Base-by-base conservation (phyloP, 2,113 vertebrate species). In the Odontesthes bonariensis region DNA sequence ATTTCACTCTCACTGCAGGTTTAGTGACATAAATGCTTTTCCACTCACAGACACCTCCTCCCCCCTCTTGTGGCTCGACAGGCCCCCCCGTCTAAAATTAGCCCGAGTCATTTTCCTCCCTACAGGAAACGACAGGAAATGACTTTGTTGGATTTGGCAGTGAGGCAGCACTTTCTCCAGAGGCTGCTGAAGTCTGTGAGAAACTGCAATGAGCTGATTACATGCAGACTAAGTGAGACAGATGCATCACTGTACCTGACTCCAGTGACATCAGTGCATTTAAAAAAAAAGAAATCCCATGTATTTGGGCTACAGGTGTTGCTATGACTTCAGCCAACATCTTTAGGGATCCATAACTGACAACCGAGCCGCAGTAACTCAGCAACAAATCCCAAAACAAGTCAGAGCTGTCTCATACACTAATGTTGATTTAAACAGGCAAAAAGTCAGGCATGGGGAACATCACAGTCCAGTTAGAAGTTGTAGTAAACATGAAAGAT, bases 141-240 rank as follows among this genome's bases (percentile, higher is more conserved):
- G 72, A 87, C 86, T 91, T 88, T 93, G 92, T 93, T 92, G 92
- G 79, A 90, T 77, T 92, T 94, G 93, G 94, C 93, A 90, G 84
- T 86, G 85, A 91, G 81, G 85, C 90, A 82, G 85, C 79, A 89
- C 90, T 92, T 93, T 92, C 88, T 91, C 85, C 84, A 80, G 84
- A 80, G 83, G 77, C 85, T 56, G 70, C 77, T 66, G 69, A 77
- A 66, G 57, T 68, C 52, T 44, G 46, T 19, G 71, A 62, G 70
- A 61, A 62, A 46, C 62, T 62, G 46, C 71, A 67, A 42, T 35
- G 65, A 47, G 72, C 40, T 51, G 33, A 67, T 12, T 56, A 38
- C 66, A 56, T 27, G 52, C 38, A 68, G 52, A 40, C 23, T 23
- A 47, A 19, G 9, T 20, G 66, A 83, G 77, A 89, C 68, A 35